Evolutionary conservation across 2,888 invertebrate species (phyloP), one percentile per base, ranked within the genome.

Genomic region (Adelognathus sp.): DNA sequence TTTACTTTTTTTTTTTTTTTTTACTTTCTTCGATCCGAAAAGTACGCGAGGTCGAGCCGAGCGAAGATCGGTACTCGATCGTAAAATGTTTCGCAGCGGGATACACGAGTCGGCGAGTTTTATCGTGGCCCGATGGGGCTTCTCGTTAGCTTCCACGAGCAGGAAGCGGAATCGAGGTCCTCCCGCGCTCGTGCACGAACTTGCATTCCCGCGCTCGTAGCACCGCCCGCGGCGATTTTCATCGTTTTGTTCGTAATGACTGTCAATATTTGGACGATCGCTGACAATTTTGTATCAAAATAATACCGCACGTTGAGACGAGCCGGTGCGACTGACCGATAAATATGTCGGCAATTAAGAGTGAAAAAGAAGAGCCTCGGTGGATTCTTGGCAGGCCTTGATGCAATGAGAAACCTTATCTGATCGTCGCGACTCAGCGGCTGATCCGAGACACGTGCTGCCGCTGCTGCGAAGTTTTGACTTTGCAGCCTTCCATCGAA

Each of bases 41-140:
- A 39, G 33, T 3, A 11, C 21, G n/a, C 31, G 64, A 64, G 64
- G 46, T 66, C 66, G 50, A 31, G 76, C 67, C 83, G 81, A 76
- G 82, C 82, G 33, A 63, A 82, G 67, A 82, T 81, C 64, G 82
- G 76, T 56, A 80, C 79, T 58, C 82, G 80, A 82, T 85, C 82
- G 79, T 84, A 87, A 86, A 89, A 89, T 85, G 87, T 89, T 90
- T 87, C 90, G 58, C 89, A 71, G 83, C 86, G 82, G 90, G 90
- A 85, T 80, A 84, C 76, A 84, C 21, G 44, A 80, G 86, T 86
- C 88, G 89, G 88, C 86, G 82, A 81, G 82, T 81, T 80, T 81
- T 83, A 87, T 87, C 84, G 86, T 85, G 85, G 81, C 86, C 84
- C 86, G 82, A 86, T 82, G 86, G 86, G 86, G 83, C 79, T 84